Base-by-base conservation (phyloP, 1,140 invertebrate species). In the Venturia canescens region DNA sequence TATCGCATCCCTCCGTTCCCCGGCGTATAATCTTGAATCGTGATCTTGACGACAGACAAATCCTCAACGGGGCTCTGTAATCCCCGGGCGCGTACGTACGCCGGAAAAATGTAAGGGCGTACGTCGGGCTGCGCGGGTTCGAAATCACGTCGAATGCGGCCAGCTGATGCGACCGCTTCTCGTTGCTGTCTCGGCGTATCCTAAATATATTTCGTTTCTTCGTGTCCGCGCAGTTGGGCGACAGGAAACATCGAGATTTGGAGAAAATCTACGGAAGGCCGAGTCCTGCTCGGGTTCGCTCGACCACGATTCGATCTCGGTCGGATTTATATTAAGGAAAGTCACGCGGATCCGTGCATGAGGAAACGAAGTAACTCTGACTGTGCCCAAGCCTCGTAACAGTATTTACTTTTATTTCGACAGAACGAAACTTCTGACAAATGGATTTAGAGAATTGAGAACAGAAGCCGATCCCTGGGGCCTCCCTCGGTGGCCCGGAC, bases 251-350 rank as follows among this genome's bases (percentile, higher is more conserved):
- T 63, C 60, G 60, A 18, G 60, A 63, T 63, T 63, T 63, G 23
- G 60, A 63, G 23, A 63, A 63, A 63, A 63, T 63, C 60, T 23
- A 63, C 60, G 21, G 60, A 63, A 63, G 60, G 60, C 60, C n/a
- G 16, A 26, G 60, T 63, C 15, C 23, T n/a, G n/a, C n/a, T 63
- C 60, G 9, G 21, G 3, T 26, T 9, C 60, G 16, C 60, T 13
- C 60, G 23, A 26, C 60, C 60, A 27, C 13, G 60, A 3, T 23
- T 23, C 4, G 11, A 63, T 63, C 60, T 21, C 9, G 3, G 60
- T 23, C 11, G 27, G n/a, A 63, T 63, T 63, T 63, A 63, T 63
- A 63, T 63, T 63, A 18, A 63, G 23, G 60, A 63, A 63, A 26
- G 23, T 63, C 60, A 26, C 2, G 23, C 2, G 23, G 60, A 63